Evolutionary conservation across 2,113 vertebrate genomes (phyloP), one percentile per base, ranked within the genome.

Genomic region (Burhinus oedicnemus): DNA sequence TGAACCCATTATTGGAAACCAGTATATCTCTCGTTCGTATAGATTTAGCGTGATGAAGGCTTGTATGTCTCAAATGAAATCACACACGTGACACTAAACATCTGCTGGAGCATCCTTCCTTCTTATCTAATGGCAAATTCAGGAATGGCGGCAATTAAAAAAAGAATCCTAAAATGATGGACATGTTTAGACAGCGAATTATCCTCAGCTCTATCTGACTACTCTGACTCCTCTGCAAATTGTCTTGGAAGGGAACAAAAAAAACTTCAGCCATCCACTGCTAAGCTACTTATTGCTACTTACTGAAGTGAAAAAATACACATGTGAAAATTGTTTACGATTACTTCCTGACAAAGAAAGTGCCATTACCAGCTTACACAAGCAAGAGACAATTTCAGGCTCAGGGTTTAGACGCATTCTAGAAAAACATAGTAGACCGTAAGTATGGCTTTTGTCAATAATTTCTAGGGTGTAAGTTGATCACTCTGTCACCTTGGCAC

Each of bases 101-200:
- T 78, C 86, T 96, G 78, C 54, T 87, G 25, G n/a, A 51, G 22
- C 51, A 55, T 92, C 20, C 30, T 26, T 75, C 79, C 72, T 91
- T 83, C 64, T 90, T 95, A 89, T 78, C 87, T 93, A 87, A 95
- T 68, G 83, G 54, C 66, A 71, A 94, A 92, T 82, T 85, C 96
- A 97, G 68, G 94, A 91, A 71, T 4, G 9, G 82, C 71, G 58
- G 16, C 83, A 95, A 97, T 91, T 97, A 88, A 92, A 89, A 97
- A 51, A 49, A 44, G 42, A 49, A 51, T 51, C 49, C 49, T 23
- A 49, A 51, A 89, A 86, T 88, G 42, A 92, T 21, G 76, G 81
- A 54, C 18, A 30, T 75, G 12, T 96, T 93, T 93, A 91, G 92
- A 91, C 80, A 94, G 77, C 92, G 51, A 93, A 42, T 96, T 89